Evolutionary conservation across 2,797 vertebrate species (phyloP), one percentile per base, ranked within the genome.

Genomic region (Steatocranus sp.): DNA sequence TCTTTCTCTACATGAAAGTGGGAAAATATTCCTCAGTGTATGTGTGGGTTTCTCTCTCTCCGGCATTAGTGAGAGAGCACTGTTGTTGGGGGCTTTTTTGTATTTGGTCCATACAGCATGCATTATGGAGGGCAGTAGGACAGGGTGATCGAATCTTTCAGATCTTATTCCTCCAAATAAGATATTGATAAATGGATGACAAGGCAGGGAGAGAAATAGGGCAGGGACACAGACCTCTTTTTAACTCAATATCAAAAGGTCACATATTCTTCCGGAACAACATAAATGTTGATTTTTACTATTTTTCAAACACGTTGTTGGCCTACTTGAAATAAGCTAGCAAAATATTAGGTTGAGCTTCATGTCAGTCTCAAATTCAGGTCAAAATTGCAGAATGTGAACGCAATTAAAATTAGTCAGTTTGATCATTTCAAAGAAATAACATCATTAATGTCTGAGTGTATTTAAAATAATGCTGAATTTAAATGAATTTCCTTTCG

Each of bases 21-120:
- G 43, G 17, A 32, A 49, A 14, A 49, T 48, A 30, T 49, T 48
- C 17, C 43, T 48, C 2, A n/a, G 68, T 49, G 25, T 73, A 11
- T 30, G 68, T 70, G 38, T 68, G 38, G 4, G 61, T 48, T 48
- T 73, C 17, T 73, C 43, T 48, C 43, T 73, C 25, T 48, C 25
- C 2, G 3, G 25, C 43, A 30, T 48, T 48, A 27, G 7, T n/a
- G 17, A 48, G 25, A 73, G 25, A 73, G 25, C 63, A 25, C 63
- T 25, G 36, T 43, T 68, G 63, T 68, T 34, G 30, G 30, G 17
- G 0, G 0, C 2, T 25, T 41, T n/a, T 68, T 43, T 41, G 1
- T 43, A 3, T 43, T 68, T 5, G 14, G 2, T 25, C 5, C 38
- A 68, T 17, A 41, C 20, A 68, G 63, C 36, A 41, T 68, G 63